Conservation (phyloP, 2,888 invertebrate genomes). For the Ellobium chinense region DNA sequence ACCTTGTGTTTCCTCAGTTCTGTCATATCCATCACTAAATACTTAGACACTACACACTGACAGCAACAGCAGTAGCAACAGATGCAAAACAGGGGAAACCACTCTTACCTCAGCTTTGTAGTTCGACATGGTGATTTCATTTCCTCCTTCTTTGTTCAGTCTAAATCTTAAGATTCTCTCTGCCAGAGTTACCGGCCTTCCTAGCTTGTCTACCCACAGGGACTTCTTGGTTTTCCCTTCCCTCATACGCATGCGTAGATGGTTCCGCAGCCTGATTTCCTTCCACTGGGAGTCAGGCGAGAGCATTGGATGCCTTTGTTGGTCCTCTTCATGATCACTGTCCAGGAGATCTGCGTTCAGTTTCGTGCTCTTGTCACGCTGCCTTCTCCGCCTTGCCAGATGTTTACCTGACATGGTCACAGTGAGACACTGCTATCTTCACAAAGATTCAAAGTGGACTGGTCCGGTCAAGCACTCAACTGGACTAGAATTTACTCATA, state of each 20-base stretch:
- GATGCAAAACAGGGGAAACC: too few species aligned
- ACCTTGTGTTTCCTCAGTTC: too few species aligned
- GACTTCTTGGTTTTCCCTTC: neutral
- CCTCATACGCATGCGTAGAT: conserved; percentile 22
- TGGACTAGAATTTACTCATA: too few species aligned
- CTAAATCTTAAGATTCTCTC: conserved; percentile 10
- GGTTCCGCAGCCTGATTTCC: neutral
- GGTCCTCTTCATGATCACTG: neutral
- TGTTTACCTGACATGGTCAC: neutral
- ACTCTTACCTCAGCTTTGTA: too few species aligned
- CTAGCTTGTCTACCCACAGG: neutral
- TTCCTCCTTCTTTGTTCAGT: neutral
- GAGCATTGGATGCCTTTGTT: neutral
- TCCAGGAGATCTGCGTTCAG: conserved; percentile 23
- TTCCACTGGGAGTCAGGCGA: conserved; percentile 14
- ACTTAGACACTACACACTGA: too few species aligned
- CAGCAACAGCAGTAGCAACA: too few species aligned
- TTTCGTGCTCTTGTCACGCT: neutral
- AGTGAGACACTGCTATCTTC: too few species aligned
- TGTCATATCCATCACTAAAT: too few species aligned
- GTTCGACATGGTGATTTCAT: neutral
- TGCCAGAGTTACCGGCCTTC: conserved; percentile 14
- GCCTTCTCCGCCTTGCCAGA: neutral
- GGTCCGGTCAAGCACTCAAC: too few species aligned
- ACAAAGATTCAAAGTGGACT: too few species aligned